Evolutionary conservation across 2,888 invertebrate genomes (phyloP).

Genomic region (Mactromeris polynyma): DNA sequence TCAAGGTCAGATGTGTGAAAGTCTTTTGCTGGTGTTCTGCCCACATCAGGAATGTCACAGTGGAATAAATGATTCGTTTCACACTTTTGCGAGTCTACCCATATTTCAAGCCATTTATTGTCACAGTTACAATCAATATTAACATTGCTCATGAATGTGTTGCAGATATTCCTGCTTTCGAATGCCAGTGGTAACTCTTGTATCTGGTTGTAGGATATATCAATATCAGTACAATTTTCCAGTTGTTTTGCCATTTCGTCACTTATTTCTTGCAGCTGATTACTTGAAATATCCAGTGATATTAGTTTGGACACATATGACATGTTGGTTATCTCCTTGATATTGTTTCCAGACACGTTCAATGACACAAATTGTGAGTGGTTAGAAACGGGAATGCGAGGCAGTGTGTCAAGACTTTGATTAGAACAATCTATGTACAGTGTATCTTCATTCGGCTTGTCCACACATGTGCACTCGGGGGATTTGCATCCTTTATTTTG

Average conservation of each 20-base stretch:
- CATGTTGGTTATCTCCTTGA: constrained; percentile 22
- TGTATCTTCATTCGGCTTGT: constrained; percentile 39
- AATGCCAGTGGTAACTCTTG: constrained; percentile 37
- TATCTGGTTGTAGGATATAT: constrained; percentile 43
- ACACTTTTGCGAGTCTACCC: too few relatives aligned
- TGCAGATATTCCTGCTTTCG: constrained; percentile 43
- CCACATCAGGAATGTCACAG: constrained; percentile 35
- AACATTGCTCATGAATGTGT: constrained; percentile 16
- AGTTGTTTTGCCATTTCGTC: too few relatives aligned
- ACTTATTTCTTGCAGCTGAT: too few relatives aligned
- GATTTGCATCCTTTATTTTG: background rate
- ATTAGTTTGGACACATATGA: constrained; percentile 19
- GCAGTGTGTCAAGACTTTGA: background rate
- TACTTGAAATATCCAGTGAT: too few relatives aligned
- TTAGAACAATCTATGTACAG: constrained; percentile 44
- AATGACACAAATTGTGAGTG: constrained; percentile 27
- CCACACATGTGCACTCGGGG: constrained; percentile 37
- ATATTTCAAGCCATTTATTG: constrained; percentile 37
- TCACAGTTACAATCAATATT: constrained; percentile 41
- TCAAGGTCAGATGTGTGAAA: constrained; percentile 21
- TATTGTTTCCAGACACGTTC: constrained; percentile 35
- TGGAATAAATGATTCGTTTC: constrained; percentile 23
- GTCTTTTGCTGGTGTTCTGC: constrained; percentile 3
- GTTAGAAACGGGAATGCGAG: constrained; percentile 36
- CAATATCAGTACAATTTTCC: constrained; percentile 26